Percentiles rank a stretch among this genome's conserved stretches.
These are phyloP conservation scores for Otis tarda DNA, from an alignment of 2,113 vertebrate genomes.

Conservation along the genomic window DNA sequence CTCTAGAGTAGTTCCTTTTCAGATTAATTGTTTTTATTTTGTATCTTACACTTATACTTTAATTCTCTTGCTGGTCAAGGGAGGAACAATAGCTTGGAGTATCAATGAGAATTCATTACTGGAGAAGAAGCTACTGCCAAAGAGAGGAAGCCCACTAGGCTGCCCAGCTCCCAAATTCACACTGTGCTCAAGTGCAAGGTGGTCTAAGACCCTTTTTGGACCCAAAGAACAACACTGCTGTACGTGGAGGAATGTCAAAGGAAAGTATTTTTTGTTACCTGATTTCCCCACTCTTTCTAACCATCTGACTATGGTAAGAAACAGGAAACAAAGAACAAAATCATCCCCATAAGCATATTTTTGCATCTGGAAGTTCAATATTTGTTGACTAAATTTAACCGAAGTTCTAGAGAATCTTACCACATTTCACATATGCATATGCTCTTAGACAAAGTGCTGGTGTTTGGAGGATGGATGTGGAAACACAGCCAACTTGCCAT, in stretches of 20 bases:
- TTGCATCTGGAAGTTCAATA: not conserved
- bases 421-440: not conserved
- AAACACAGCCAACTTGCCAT: not conserved
- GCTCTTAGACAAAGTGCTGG: conserved; percentile 7
- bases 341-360: not conserved
- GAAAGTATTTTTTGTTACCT: not conserved
- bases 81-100: not conserved
- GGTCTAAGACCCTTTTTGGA: not conserved
- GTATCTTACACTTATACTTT: not conserved
- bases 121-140: not conserved
- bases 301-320: not conserved
- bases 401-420: not conserved
- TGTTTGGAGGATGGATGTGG: conserved; percentile 18
- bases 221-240: not conserved
- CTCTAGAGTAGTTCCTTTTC: not conserved
- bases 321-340: not conserved
- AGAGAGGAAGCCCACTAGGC: not conserved
- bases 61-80: not conserved
- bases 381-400: not conserved
- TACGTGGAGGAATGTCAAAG: not conserved
- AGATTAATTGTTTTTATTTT: not conserved
- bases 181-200: not conserved
- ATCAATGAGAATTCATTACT: not conserved
- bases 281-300: not conserved
- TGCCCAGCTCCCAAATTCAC: not conserved